Evolutionary conservation across 2,797 vertebrate genomes (phyloP), one percentile per base, ranked within the genome.

Genomic region (Ispidina picta): DNA sequence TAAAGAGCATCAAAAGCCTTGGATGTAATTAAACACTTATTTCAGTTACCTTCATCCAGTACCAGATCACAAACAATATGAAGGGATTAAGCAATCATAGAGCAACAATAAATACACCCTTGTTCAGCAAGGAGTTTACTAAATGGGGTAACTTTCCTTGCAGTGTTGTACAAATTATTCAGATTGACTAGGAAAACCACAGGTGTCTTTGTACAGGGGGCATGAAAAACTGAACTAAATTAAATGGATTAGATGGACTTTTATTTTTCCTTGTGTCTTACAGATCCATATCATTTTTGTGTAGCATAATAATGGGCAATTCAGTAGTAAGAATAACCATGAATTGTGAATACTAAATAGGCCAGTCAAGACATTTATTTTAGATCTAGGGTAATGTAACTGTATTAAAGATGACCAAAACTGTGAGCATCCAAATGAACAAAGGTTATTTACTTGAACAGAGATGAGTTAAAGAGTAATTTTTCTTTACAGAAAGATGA

Each of bases 1-100:
- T 86, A 77, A 73, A 93, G 44, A 93, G 49, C 77, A 86, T 74
- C 74, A 93, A 91, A 93, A 76, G 43, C 37, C 33, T 58, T 81
- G 75, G 65, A 86, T 63, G 39, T 86, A 91, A 91, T 93, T 90
- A 93, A 83, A 69, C 5, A 22, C 52, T 12, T 58, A 39, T 88
- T 89, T 88, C 77, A 84, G 77, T 84, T 91, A 55, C 28, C 55
- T 64, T 92, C 83, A 76, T 82, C 43, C 62, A 79, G 62, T n/a
- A 52, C 37, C 75, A 89, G 72, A 83, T 74, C 69, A 84, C 62
- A 92, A 93, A 94, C 31, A 89, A 62, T 79, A 31, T 0, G 0
- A 78, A 77, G 22, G 20, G 71, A 92, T 90, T 90, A 95, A 82
- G 78, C 35, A 84, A 73, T 88, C 69, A 74, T n/a, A 88, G 0